These are phyloP conservation scores for Empis livida DNA, from an alignment of 2,888 invertebrate species.

Conservation along the genomic window DNA sequence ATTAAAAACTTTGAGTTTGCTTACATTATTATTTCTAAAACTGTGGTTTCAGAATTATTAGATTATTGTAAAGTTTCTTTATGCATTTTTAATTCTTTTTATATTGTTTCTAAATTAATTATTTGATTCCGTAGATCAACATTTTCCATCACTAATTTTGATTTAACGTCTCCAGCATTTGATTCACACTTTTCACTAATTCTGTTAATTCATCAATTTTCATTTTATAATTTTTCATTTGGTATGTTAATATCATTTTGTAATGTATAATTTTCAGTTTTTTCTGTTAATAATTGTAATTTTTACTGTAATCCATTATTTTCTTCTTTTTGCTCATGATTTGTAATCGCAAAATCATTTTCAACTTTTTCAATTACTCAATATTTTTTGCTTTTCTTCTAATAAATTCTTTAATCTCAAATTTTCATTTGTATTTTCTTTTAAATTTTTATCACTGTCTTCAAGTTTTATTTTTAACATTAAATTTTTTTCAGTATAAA, in stretches of 20 bases:
- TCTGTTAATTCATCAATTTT: slow-evolving; percentile 1
- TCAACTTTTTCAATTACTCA: slow-evolving; percentile 25
- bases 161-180: slow-evolving; percentile 16
- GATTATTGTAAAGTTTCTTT: too few relatives aligned
- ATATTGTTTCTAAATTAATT: slow-evolving; percentile 27
- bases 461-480: slow-evolving; percentile 21
- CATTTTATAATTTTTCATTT: neutral
- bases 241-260: neutral
- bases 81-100: slow-evolving; percentile 7
- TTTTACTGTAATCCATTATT: slow-evolving; percentile 22
- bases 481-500: slow-evolving; percentile 14
- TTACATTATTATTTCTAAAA: too few relatives aligned
- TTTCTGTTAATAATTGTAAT: slow-evolving; percentile 17
- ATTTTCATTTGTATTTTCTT: slow-evolving; percentile 20
- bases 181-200: slow-evolving; percentile 7
- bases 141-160: slow-evolving; percentile 17
- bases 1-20: too few relatives aligned
- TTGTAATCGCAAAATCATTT: slow-evolving; percentile 17
- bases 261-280: slow-evolving; percentile 6
- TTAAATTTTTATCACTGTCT: slow-evolving; percentile 21
- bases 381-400: slow-evolving; percentile 21
- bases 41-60: neutral
- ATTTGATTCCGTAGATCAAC: slow-evolving; percentile 21
- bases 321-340: slow-evolving; percentile 20
- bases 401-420: slow-evolving; percentile 22